Base-by-base conservation (phyloP, 2,888 invertebrate genomes). In the Harmothoe impar region DNA sequence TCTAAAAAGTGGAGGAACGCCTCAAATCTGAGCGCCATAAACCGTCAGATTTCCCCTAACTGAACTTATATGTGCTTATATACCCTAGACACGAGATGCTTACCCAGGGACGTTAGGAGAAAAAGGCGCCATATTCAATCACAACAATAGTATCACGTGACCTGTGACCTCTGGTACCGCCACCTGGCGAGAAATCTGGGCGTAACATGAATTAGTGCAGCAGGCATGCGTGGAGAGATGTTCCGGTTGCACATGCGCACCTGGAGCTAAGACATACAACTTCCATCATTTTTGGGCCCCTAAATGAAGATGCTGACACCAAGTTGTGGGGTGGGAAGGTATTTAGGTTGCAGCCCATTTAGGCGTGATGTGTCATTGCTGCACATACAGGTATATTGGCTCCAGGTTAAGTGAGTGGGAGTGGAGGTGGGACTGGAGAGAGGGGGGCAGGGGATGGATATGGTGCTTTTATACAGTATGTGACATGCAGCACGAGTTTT, bases 21-120 rank as follows among this genome's bases (percentile, higher is more conserved):
- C 72, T 72, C 72, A 72, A 72, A 72, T 72, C 72, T 72, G 72
- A 29, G 29, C 72, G 20, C 25, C 72, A 72, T 72, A 72, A 72
- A 72, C 29, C 72, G 72, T 7, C 72, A 29, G 25, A 72, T 72
- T 72, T 29, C 15, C 25, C 17, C 3, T 43, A 3, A 15, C 3
- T 25, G 25, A 72, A 72, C 5, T 72, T 72, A 72, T 72, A 25
- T 72, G 5, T 72, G 72, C 72, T 72, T 72, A 72, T 72, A 72
- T 72, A 72, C 72, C 72, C 72, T 72, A 29, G 72, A 17, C 72
- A 72, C 72, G 72, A 29, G 72, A 72, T 72, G 72, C 29, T 15
- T 1, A 29, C 15, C n/a, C 29, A 29, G 72, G 72, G 72, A 72
- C 15, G 29, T 15, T 25, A n/a, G 29, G 29, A 15, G 72, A 29